These are phyloP conservation scores for Spisula solida DNA, from an alignment of 2,888 invertebrate species.

Conservation along the genomic window DNA sequence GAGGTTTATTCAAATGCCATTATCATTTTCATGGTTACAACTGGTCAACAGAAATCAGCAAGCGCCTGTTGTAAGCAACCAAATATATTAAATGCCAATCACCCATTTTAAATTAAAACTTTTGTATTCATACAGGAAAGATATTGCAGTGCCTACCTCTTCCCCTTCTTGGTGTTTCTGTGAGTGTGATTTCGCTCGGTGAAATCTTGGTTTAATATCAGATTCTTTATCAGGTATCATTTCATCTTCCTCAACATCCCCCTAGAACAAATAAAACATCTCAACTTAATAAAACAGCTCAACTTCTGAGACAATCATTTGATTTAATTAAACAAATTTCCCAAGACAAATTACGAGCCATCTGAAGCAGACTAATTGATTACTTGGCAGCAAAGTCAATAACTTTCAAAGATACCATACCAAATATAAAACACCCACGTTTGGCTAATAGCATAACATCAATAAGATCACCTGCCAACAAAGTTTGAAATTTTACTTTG, in stretches of 20 bases:
- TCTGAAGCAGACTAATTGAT: not conserved
- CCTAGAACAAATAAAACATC: conserved; percentile 88
- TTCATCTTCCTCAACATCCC: conserved; percentile 98
- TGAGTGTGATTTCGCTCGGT: conserved; percentile 96
- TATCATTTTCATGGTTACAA: too few species aligned
- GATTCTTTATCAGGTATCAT: conserved; percentile 97
- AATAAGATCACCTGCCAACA: not conserved
- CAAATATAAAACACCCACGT: not conserved
- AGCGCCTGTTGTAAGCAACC: too few species aligned
- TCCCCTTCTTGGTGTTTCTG: conserved; percentile 84
- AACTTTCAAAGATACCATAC: not conserved
- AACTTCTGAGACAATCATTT: not conserved
- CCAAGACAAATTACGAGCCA: not conserved
- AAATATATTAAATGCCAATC: too few species aligned
- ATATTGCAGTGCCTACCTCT: conserved; percentile 67
- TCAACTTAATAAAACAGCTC: not conserved
- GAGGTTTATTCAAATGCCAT: too few species aligned
- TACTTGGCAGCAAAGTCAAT: not conserved
- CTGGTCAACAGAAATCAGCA: too few species aligned
- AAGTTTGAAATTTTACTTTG: too few species aligned
- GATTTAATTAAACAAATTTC: not conserved
- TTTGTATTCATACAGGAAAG: too few species aligned
- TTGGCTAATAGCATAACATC: not conserved
- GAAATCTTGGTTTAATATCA: conserved; percentile 98
- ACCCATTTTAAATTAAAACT: too few species aligned